These are phyloP conservation scores for Calidris pygmaea DNA, from an alignment of 2,113 vertebrate species.

Conservation along the genomic window DNA sequence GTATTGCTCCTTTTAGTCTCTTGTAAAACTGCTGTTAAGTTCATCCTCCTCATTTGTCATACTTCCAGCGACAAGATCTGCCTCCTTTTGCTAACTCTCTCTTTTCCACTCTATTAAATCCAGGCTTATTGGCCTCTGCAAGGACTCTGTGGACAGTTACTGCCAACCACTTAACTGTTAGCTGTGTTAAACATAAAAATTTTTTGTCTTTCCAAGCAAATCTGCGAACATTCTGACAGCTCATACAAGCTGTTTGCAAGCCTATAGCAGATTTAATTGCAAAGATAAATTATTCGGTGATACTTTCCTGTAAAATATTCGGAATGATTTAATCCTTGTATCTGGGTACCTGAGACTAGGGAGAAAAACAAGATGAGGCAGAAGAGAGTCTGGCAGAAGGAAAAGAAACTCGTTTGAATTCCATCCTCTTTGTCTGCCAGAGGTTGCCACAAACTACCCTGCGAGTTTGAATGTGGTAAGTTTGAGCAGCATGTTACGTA, in stretches of 20 bases:
- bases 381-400: not conserved
- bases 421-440: not conserved
- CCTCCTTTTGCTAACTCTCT: conserved; percentile 14
- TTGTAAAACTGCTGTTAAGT: conserved; percentile 52
- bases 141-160: not conserved
- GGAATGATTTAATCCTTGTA: not conserved
- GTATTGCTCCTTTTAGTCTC: conserved; percentile 23
- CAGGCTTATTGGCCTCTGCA: not conserved
- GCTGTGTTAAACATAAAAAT: not conserved
- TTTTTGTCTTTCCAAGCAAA: not conserved
- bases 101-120: conserved; percentile 29
- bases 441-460: not conserved
- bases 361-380: not conserved
- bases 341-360: not conserved
- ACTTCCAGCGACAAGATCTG: conserved; percentile 8
- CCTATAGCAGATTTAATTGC: not conserved
- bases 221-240: not conserved
- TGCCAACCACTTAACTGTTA: conserved; percentile 2
- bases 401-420: not conserved
- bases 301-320: not conserved
- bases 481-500: not conserved
- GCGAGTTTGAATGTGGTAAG: not conserved
- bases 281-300: not conserved
- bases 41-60: conserved; percentile 45
- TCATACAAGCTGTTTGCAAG: not conserved